These are phyloP conservation scores for Lordiphosa stackelbergi DNA, from an alignment of 1,140 invertebrate genomes.

Conservation along the genomic window DNA sequence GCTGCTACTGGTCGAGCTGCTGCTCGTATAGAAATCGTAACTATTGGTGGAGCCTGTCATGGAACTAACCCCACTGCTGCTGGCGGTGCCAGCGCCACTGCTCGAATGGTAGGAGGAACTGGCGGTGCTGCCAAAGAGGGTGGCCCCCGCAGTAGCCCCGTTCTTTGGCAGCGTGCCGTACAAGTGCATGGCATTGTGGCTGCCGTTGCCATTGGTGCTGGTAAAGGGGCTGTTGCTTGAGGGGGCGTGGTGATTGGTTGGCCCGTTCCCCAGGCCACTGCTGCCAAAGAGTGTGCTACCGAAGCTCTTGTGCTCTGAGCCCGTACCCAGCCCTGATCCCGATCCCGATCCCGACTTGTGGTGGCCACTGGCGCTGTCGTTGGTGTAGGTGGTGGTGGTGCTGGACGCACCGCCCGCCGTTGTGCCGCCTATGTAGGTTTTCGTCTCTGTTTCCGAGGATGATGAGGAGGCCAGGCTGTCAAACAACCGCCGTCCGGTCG, in stretches of 20 bases:
- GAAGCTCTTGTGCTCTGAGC: slow-evolving; percentile 51
- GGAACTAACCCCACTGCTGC: slow-evolving; percentile 73
- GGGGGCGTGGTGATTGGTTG: slow-evolving; percentile 26
- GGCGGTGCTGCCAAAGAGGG: slow-evolving; percentile 45
- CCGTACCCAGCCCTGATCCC: too few relatives aligned
- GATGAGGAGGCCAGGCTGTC: slow-evolving; percentile 70
- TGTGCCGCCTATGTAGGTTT: slow-evolving; percentile 61
- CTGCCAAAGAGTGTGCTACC: slow-evolving; percentile 58
- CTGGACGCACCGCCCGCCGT: slow-evolving; percentile 39
- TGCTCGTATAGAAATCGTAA: slow-evolving; percentile 69
- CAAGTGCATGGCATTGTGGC: slow-evolving; percentile 67
- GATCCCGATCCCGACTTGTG: slow-evolving; percentile 44
- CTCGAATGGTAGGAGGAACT: slow-evolving; percentile 53
- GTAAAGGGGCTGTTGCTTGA: slow-evolving; percentile 51
- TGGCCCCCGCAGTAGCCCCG: slow-evolving; percentile 48
- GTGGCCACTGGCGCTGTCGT: slow-evolving; percentile 52
- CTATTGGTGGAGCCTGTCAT: slow-evolving; percentile 75
- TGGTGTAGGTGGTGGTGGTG: slow-evolving; percentile 57
- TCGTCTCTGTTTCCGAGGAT: slow-evolving; percentile 67
- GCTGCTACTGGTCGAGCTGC: slow-evolving; percentile 34
- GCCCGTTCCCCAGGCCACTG: slow-evolving; percentile 46
- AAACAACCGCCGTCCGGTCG: slow-evolving; percentile 65
- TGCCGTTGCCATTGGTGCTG: slow-evolving; percentile 57
- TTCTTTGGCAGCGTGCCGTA: slow-evolving; percentile 76
- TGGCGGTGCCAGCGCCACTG: slow-evolving; percentile 56